A percentile compares a stretch with the other conserved stretches of the same genome.
Conservation (phyloP, 1,140 invertebrate species). For the Spodoptera litura region DNA sequence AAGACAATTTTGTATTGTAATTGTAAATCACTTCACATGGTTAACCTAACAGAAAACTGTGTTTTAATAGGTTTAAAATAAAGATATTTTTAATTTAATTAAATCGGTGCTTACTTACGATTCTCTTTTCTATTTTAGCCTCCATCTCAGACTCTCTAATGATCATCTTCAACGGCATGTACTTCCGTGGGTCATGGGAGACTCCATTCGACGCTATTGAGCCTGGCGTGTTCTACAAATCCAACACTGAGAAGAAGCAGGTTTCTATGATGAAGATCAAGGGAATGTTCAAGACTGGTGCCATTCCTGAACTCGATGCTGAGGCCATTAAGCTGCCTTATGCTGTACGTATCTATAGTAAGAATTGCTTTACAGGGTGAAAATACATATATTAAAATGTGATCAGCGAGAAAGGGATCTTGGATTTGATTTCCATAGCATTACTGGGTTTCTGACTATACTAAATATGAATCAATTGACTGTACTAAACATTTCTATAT, state of each 20-base stretch:
- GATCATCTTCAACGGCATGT: slow-evolving; percentile 89
- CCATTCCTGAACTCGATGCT: slow-evolving; percentile 86
- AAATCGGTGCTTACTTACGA: not conserved
- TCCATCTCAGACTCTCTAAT: slow-evolving; percentile 80
- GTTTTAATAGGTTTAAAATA: not conserved
- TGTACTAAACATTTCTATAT: not conserved
- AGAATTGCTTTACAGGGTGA: too few relatives aligned
- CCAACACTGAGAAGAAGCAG: slow-evolving; percentile 85
- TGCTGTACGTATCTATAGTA: slow-evolving; percentile 74
- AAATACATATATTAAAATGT: too few relatives aligned
- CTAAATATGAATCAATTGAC: not conserved
- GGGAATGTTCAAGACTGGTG: slow-evolving; percentile 85
- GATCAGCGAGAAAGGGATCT: too few relatives aligned
- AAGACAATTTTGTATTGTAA: not conserved
- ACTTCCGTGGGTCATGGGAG: slow-evolving; percentile 87
- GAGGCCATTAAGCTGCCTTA: slow-evolving; percentile 87
- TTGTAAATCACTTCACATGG: too few relatives aligned
- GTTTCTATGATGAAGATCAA: slow-evolving; percentile 86
- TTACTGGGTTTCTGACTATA: too few relatives aligned
- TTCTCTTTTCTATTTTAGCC: slow-evolving; percentile 51
- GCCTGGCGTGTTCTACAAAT: slow-evolving; percentile 86
- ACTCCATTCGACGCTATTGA: slow-evolving; percentile 83
- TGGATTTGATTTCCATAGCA: too few relatives aligned
- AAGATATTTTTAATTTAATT: not conserved
- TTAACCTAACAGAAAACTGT: not conserved